Conservation (phyloP, 2,888 invertebrate species). For the Limnephilus rhombicus region DNA sequence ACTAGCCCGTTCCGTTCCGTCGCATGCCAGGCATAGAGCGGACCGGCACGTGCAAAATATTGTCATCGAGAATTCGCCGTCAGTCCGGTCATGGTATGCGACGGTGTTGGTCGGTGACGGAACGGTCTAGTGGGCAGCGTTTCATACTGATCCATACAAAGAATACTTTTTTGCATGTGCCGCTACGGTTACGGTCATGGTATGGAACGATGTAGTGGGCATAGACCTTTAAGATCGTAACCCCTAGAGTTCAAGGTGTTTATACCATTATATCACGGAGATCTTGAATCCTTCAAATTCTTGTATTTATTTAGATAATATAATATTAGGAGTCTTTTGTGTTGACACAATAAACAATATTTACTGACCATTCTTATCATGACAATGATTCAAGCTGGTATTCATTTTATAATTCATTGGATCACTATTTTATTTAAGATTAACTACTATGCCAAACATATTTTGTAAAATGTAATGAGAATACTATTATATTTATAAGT, state of each 20-base stretch:
- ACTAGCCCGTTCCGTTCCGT: too few species aligned
- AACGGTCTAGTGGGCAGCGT: too few species aligned
- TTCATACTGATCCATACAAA: too few species aligned
- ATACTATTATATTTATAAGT: slow-evolving; percentile 15
- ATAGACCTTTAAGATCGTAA: too few species aligned
- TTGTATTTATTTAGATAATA: not conserved
- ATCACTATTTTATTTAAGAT: slow-evolving; percentile 19
- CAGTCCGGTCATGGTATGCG: too few species aligned
- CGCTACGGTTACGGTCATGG: too few species aligned
- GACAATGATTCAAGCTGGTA: not conserved
- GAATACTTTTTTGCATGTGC: too few species aligned
- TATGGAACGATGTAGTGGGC: too few species aligned
- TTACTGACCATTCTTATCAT: not conserved
- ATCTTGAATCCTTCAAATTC: not conserved
- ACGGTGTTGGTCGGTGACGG: too few species aligned
- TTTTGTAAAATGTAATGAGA: not conserved
- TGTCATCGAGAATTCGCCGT: too few species aligned
- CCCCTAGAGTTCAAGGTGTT: not conserved
- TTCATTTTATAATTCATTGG: not conserved
- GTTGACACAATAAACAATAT: not conserved
- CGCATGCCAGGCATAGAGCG: too few species aligned
- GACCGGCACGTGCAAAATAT: too few species aligned
- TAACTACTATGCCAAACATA: slow-evolving; percentile 12
- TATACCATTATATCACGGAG: not conserved
- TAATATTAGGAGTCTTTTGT: not conserved